These are phyloP conservation scores for Eucidaris tribuloides DNA, from an alignment of 35 echinoderm and acorn worm genomes.

Conservation along the genomic window DNA sequence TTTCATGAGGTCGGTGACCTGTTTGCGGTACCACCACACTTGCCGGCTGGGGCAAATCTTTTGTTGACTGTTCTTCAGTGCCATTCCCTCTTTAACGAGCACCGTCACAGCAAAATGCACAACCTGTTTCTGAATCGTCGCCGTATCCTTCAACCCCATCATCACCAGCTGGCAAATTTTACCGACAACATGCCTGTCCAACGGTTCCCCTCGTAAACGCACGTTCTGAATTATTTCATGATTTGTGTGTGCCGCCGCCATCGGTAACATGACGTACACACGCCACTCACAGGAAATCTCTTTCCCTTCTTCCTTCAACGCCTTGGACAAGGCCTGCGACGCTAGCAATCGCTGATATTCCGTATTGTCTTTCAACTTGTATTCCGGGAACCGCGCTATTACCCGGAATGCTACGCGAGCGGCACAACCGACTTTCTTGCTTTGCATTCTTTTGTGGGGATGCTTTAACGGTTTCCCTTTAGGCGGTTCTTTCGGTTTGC, in stretches of 20 bases:
- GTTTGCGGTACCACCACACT: conserved; percentile 22
- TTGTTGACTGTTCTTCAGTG: background rate
- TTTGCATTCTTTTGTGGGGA: conserved; percentile 11
- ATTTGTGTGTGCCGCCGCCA: background rate
- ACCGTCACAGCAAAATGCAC: background rate
- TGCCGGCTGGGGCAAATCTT: background rate
- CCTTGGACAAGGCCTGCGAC: background rate
- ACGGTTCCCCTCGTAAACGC: background rate
- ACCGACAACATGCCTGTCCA: background rate
- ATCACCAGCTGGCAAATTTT: background rate
- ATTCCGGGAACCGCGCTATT: background rate
- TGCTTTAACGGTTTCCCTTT: background rate
- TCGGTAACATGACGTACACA: conserved; percentile 1
- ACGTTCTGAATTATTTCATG: background rate
- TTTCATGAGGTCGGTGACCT: background rate
- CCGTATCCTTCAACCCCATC: background rate
- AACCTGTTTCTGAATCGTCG: conserved; percentile 8
- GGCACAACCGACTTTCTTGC: conserved; percentile 9
- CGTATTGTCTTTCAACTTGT: background rate
- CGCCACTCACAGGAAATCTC: background rate
- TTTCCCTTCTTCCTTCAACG: background rate
- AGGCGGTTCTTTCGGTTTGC: background rate
- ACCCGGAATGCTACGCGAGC: conserved; percentile 5
- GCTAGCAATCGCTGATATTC: background rate
- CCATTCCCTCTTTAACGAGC: background rate